Conservation (phyloP, 2,797 vertebrate species). For the Esox masquinongy region DNA sequence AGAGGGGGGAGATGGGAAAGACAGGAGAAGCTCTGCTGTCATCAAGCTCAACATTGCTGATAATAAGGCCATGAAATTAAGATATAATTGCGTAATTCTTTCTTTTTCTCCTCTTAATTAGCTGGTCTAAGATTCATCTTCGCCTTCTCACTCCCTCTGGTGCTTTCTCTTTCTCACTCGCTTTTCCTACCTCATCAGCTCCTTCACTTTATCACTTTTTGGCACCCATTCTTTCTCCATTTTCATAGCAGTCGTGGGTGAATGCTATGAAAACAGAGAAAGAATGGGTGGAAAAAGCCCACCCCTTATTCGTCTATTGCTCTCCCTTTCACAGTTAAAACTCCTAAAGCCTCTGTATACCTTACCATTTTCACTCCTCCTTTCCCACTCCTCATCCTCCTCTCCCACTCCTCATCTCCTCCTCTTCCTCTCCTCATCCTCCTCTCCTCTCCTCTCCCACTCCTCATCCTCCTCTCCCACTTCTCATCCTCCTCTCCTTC, state of each 20-base stretch:
- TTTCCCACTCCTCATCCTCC: neutral
- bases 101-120: slow-evolving; percentile 53
- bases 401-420: neutral
- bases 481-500: neutral
- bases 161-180: slow-evolving; percentile 2
- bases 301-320: neutral
- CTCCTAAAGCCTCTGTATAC: neutral
- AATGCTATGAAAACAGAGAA: too few species aligned
- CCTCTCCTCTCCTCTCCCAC: neutral
- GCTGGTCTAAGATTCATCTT: slow-evolving; percentile 9
- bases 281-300: neutral
- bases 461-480: neutral
- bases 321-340: neutral
- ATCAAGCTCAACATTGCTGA: slow-evolving; percentile 25
- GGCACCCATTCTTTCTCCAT: neutral
- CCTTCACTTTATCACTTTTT: neutral
- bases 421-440: neutral
- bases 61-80: slow-evolving; percentile 43
- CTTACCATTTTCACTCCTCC: neutral
- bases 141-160: slow-evolving; percentile 9
- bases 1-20: neutral
- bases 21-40: slow-evolving; percentile 21
- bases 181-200: neutral
- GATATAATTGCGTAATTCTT: slow-evolving; percentile 36
- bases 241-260: neutral